Conservation (phyloP, 1,140 invertebrate genomes). For the Tetragnatha versicolor region DNA sequence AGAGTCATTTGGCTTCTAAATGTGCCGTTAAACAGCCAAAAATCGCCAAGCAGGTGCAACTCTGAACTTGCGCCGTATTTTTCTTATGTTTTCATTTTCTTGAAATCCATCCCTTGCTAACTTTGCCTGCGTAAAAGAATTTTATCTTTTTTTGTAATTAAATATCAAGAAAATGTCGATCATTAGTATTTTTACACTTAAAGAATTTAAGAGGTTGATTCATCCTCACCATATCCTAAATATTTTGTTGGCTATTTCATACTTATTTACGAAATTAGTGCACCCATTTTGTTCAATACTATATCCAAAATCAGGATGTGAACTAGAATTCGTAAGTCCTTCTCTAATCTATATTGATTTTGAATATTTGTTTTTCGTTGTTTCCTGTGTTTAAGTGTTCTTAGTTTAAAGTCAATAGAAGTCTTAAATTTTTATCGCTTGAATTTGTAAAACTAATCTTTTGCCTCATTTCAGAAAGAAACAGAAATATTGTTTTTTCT, state of each 20-base stretch:
- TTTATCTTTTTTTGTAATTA: neutral
- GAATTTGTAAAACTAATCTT: conserved; percentile 1
- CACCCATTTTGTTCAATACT: conserved; percentile 75
- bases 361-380: conserved; percentile 48
- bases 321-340: conserved; percentile 80
- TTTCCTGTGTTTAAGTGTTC: conserved; percentile 2
- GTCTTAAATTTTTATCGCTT: conserved; percentile 50
- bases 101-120: no score
- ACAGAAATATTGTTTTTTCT: conserved; percentile 95
- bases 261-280: conserved; percentile 77
- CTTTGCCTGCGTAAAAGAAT: no score
- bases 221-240: conserved; percentile 90
- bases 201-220: conserved; percentile 75
- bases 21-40: no score
- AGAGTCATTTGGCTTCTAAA: no score
- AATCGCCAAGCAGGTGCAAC: no score
- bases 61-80: no score
- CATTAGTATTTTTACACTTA: conserved; percentile 64
- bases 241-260: conserved; percentile 83
- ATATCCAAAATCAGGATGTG: conserved; percentile 74
- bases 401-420: conserved; percentile 52
- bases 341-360: conserved; percentile 40
- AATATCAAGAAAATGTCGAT: neutral
- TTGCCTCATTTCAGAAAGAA: conserved; percentile 74
- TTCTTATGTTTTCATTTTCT: no score